These are phyloP conservation scores for Pachyramphus minor DNA, from an alignment of 2,113 vertebrate species.

Conservation along the genomic window DNA sequence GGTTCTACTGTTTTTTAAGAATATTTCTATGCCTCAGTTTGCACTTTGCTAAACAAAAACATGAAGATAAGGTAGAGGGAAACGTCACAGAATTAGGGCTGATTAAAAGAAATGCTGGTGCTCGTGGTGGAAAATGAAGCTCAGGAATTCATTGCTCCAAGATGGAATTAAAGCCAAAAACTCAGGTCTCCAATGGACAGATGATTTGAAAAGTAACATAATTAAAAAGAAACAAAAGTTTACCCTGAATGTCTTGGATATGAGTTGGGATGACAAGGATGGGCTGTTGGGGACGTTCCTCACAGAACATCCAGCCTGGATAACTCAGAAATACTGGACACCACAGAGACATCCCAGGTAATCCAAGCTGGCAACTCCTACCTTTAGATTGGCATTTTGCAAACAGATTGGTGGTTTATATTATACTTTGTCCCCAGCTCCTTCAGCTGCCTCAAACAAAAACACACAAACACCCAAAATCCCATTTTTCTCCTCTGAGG, in stretches of 20 bases:
- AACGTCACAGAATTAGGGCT: background rate
- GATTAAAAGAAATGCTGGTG: background rate
- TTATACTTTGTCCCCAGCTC: background rate
- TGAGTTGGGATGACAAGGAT: rapidly evolving
- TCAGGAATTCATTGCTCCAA: background rate
- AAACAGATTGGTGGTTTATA: rapidly evolving
- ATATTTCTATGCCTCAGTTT: background rate
- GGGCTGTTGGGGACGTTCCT: background rate
- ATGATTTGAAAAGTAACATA: background rate
- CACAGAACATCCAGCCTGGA: background rate
- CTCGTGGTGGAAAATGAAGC: background rate
- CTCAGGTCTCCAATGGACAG: background rate
- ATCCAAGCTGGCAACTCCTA: background rate
- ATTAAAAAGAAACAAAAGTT: background rate
- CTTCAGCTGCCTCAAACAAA: background rate
- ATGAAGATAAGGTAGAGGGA: background rate
- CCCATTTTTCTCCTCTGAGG: background rate
- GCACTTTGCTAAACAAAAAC: background rate
- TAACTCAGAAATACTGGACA: background rate
- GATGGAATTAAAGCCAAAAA: background rate
- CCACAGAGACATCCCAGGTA: background rate
- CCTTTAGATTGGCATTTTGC: background rate
- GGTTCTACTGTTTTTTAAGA: rapidly evolving
- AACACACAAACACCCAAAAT: no score
- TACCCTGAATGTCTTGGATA: background rate